These are phyloP conservation scores for Bujurquina vittata DNA, from an alignment of 2,113 vertebrate genomes.

Conservation along the genomic window DNA sequence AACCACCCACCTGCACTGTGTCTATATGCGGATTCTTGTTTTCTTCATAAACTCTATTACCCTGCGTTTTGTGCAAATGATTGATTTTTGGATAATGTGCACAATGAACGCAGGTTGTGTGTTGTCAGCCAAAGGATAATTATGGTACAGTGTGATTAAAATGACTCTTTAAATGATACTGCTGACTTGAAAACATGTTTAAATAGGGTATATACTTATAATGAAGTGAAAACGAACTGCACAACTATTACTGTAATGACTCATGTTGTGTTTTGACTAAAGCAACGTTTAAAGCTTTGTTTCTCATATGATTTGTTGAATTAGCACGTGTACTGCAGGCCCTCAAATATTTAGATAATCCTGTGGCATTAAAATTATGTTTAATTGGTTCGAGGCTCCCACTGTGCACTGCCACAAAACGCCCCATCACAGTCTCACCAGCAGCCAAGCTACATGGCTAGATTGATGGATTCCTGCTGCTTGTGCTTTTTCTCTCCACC, in stretches of 20 bases:
- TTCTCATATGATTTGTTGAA: slow-evolving; percentile 15
- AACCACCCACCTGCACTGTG: background rate
- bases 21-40: background rate
- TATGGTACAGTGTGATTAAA: background rate
- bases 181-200: background rate
- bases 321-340: slow-evolving; percentile 4
- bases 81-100: background rate
- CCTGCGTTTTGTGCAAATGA: background rate
- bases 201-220: background rate
- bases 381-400: slow-evolving; percentile 48
- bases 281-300: background rate
- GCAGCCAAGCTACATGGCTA: background rate
- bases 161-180: background rate
- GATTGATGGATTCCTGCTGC: slow-evolving; percentile 51
- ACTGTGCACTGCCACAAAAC: slow-evolving; percentile 46
- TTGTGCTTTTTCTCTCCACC: slow-evolving; percentile 4
- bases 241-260: background rate
- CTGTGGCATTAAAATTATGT: slow-evolving; percentile 41
- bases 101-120: background rate
- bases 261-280: slow-evolving; percentile 33
- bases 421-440: slow-evolving; percentile 12
- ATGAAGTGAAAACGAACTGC: background rate
- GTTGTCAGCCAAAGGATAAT: slow-evolving; percentile 13
- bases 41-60: background rate
- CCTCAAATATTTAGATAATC: slow-evolving; percentile 28